Conservation (phyloP, 1,140 invertebrate species). For the Kradibia gibbosae region DNA sequence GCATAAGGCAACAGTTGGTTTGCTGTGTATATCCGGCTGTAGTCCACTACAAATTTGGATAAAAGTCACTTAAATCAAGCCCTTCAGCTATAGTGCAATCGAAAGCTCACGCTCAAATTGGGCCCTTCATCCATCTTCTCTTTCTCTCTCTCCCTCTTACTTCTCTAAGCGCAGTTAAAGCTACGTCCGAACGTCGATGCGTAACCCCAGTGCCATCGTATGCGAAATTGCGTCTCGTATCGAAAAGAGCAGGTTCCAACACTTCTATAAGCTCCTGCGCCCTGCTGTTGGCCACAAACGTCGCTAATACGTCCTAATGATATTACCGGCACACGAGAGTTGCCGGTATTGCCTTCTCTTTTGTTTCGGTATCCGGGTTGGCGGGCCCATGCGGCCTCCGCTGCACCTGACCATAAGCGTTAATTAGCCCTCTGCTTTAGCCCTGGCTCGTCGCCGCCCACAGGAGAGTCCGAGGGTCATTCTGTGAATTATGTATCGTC, state of each 20-base stretch:
- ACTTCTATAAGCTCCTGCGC: neutral
- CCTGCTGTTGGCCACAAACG: neutral
- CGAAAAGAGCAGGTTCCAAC: neutral
- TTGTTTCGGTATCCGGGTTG: neutral
- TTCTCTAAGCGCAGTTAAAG: neutral
- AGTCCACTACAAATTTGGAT: neutral
- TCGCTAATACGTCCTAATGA: constrained; percentile 25
- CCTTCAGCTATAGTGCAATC: neutral
- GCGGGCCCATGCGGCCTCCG: constrained; percentile 1
- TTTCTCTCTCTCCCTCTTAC: neutral
- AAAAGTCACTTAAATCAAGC: constrained; percentile 37
- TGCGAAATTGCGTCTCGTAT: constrained; percentile 3
- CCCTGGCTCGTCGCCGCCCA: neutral
- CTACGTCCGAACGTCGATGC: neutral
- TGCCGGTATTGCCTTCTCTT: neutral
- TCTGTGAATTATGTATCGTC: too few species aligned
- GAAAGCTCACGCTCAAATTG: neutral
- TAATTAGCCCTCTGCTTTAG: constrained; percentile 44
- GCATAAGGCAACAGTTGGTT: constrained; percentile 42
- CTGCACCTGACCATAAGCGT: constrained; percentile 35
- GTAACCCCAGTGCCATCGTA: neutral
- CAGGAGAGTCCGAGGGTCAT: too few species aligned
- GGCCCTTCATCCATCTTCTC: neutral
- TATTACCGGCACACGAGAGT: too few species aligned
- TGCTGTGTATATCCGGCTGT: neutral